Evolutionary conservation across 2,888 invertebrate species (phyloP).

Genomic region (Napeogenes sylphis): DNA sequence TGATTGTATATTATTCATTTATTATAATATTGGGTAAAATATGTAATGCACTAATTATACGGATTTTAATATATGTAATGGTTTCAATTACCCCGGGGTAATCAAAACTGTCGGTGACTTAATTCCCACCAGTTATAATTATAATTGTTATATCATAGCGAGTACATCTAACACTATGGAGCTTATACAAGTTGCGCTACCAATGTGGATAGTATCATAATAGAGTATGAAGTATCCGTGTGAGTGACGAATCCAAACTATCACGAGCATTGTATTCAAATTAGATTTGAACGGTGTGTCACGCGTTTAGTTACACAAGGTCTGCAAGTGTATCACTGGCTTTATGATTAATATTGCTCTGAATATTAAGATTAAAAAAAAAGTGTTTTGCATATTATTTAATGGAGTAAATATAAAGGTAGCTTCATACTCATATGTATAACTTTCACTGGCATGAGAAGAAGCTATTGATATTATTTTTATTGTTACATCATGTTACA

Average conservation of each 20-base stretch:
- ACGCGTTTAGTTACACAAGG: conserved; percentile 11
- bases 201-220: too few species aligned
- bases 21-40: neutral
- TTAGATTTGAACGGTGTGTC: conserved; percentile 19
- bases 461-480: conserved; percentile 27
- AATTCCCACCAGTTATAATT: too few species aligned
- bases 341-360: neutral
- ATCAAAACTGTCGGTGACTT: too few species aligned
- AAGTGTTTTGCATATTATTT: neutral
- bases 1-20: too few species aligned
- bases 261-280: conserved; percentile 27
- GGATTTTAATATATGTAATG: too few species aligned
- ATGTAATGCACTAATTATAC: neutral
- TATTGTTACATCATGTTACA: conserved; percentile 21
- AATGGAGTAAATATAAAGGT: neutral
- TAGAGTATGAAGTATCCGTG: too few species aligned
- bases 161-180: too few species aligned
- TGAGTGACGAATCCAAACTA: neutral
- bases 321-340: conserved; percentile 2
- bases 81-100: too few species aligned
- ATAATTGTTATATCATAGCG: too few species aligned
- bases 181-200: too few species aligned
- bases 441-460: conserved; percentile 26
- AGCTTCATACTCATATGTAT: conserved; percentile 10
- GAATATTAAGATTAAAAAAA: neutral